Percentiles rank a stretch among this genome's conserved stretches.
Evolutionary conservation across 2,797 vertebrate species (phyloP).

Genomic region (Denticeps clupeoides): DNA sequence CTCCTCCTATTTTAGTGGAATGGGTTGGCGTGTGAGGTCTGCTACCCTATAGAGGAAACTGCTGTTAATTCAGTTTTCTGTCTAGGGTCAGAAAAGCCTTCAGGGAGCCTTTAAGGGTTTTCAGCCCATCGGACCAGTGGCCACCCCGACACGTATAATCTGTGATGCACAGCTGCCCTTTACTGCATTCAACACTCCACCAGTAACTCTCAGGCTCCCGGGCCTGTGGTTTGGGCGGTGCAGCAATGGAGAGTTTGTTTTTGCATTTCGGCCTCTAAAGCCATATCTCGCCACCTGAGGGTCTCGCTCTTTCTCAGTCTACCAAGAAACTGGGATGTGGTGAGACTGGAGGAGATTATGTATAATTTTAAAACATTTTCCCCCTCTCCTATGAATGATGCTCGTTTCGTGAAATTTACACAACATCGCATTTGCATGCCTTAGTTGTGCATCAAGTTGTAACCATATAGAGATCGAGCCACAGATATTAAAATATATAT

Average conservation of each 20-base stretch:
- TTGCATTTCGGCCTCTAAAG: slow-evolving; percentile 36
- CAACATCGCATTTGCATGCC: no score
- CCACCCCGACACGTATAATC: slow-evolving; percentile 46
- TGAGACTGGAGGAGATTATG: slow-evolving; percentile 4
- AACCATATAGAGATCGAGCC: no score
- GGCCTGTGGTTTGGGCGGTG: slow-evolving; percentile 43
- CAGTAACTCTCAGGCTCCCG: slow-evolving; percentile 38
- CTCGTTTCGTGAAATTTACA: no score
- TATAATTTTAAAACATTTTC: background rate
- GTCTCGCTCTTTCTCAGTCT: slow-evolving; percentile 15
- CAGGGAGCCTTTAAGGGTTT: slow-evolving; percentile 30
- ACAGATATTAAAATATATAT: no score
- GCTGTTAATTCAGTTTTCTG: slow-evolving; percentile 38
- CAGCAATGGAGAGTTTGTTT: slow-evolving; percentile 44
- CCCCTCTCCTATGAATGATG: background rate
- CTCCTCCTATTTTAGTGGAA: slow-evolving; percentile 46
- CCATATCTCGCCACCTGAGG: slow-evolving; percentile 48
- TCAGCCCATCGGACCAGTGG: slow-evolving; percentile 30
- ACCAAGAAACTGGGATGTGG: slow-evolving; percentile 11
- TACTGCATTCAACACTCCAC: slow-evolving; percentile 38
- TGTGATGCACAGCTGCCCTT: slow-evolving; percentile 41
- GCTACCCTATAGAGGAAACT: slow-evolving; percentile 45
- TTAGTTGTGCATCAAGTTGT: no score
- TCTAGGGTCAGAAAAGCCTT: slow-evolving; percentile 44
- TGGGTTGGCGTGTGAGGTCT: slow-evolving; percentile 44